Evolutionary conservation across 37 sponge, comb jelly and placozoan species (phyloP), one percentile per base, ranked within the genome.

Genomic region (Dysidea cf. avara): DNA sequence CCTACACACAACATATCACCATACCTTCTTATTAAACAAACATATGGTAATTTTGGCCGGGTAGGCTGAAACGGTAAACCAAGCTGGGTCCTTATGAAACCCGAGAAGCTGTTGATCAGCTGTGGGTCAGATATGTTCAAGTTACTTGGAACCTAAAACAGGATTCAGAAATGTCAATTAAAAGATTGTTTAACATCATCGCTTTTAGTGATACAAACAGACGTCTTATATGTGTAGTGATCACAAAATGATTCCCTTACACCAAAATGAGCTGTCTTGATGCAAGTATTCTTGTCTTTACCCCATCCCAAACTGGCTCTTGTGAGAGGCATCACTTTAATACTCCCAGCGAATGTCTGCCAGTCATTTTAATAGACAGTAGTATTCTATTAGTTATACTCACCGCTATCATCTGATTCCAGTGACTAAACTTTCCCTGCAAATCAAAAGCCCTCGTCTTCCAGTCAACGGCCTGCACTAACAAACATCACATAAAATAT

Each of bases 401-500:
- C 28, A 68, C 69, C 51, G n/a, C 16, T 24, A 68, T 47, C 69
- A 68, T 25, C 51, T 68, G 69, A 6, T 68, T 26, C 40, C 48
- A 24, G 51, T 24, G 48, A 11, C 52, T 30, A 24, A 39, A 48
- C 28, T 48, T 43, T 21, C 49, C 5, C 0, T 25, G 48, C 5
- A 28, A 32, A 9, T 28, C 18, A 28, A 68, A 68, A 21, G 69
- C 69, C 25, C 22, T 29, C 17, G 40, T 48, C 52, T 43, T 21
- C 69, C 69, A 68, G 29, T 68, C 69, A 20, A 68, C 69, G 0
- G 25, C 50, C 69, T 68, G 30, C 3, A 61, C 30, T n/a, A n/a
- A n/a, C n/a, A n/a, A n/a, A n/a, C n/a, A n/a, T n/a, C n/a, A 30
- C 14, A 4, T 16, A 61, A 34, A 22, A 12, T 26, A 56, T 6